Percentiles rank a stretch among this genome's conserved stretches.
phyloP scores from a whole-genome alignment of 2,113 vertebrate genomes.

The Tetraodon nigroviridis region DNA sequence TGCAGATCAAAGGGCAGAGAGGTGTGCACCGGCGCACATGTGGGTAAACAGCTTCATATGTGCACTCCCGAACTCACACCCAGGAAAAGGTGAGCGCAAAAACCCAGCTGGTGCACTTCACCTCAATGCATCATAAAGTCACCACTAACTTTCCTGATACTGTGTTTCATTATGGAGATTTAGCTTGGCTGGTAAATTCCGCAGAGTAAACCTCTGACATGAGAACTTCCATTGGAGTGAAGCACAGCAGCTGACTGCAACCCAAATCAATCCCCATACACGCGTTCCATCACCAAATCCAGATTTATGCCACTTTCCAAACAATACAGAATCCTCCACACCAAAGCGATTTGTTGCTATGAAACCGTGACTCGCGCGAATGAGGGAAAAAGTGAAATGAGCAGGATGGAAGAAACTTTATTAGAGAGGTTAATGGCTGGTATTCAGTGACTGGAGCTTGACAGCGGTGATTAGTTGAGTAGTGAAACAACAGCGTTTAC shows the following conservation, averaged over 20 bases:
- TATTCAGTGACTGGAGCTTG: conserved; percentile 42
- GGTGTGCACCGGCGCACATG: conserved; percentile 43
- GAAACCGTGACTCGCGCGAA: conserved; percentile 29
- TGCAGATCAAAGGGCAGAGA: conserved; percentile 53
- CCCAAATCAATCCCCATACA: conserved; percentile 38
- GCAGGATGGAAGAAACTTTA: conserved; percentile 48
- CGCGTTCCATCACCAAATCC: conserved; percentile 39
- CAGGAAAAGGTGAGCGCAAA: neutral
- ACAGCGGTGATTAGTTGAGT: conserved; percentile 50
- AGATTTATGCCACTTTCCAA: conserved; percentile 54
- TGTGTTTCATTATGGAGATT: neutral
- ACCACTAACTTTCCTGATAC: neutral
- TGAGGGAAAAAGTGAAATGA: conserved; percentile 53
- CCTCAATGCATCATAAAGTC: neutral
- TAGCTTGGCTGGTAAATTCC: neutral
- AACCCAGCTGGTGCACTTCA: neutral
- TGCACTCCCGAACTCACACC: neutral
- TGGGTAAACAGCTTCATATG: conserved; percentile 27
- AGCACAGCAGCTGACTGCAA: conserved; percentile 12
- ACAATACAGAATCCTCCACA: conserved; percentile 50
- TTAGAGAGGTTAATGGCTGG: conserved; percentile 45
- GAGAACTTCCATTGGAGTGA: conserved; percentile 1
- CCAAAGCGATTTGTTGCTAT: conserved; percentile 44
- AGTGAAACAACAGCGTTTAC: conserved; percentile 56
- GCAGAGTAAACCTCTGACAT: conserved; percentile 3